Evolutionary conservation across 1,140 invertebrate species (phyloP), one percentile per base, ranked within the genome.

Genomic region (Sitophilus oryzae): DNA sequence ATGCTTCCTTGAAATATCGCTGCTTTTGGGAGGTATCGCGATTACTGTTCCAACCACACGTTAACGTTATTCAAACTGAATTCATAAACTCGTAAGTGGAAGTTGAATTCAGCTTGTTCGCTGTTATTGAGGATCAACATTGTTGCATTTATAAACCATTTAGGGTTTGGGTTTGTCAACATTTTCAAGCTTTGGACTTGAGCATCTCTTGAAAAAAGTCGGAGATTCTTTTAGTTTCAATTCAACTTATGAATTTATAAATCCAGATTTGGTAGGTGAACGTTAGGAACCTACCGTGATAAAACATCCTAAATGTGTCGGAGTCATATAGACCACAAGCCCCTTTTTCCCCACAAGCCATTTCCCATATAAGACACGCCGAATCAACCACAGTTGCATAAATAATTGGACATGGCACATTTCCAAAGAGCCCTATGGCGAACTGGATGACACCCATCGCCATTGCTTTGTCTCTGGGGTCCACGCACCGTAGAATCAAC

Each of bases 341-440:
- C 47, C 88, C 89, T 60, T 81, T 74, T 60, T 88, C 79, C 19
- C 85, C 87, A 66, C 89, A 92, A 2, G 84, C 82, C 22, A 79
- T 82, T 70, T 92, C 88, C 83, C 91, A 93, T 61, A 93, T 81
- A 1, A 91, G 77, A 74, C 92, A 95, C 1, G 91, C 88, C 1
- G 88, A 91, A 77, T 95, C 92, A 30, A 95, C 88, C 9, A 93
- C 87, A 49, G 88, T 87, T 53, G 91, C 91, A 73, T 94, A 95
- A 58, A 95, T 82, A 64, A 93, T 91, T 11, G 91, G 89, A 74
- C 91, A 95, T 60, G 91, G 91, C 59, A 94, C 90, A 71, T 93
- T 95, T 54, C 91, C 91, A 73, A 94, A 93, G 56, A 94, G 77
- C 34, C 91, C 91, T 61, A 93, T 93, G 43, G 91, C 90, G 74